These are phyloP conservation scores for Fringilla coelebs DNA, from an alignment of 2,797 vertebrate genomes.

Conservation along the genomic window DNA sequence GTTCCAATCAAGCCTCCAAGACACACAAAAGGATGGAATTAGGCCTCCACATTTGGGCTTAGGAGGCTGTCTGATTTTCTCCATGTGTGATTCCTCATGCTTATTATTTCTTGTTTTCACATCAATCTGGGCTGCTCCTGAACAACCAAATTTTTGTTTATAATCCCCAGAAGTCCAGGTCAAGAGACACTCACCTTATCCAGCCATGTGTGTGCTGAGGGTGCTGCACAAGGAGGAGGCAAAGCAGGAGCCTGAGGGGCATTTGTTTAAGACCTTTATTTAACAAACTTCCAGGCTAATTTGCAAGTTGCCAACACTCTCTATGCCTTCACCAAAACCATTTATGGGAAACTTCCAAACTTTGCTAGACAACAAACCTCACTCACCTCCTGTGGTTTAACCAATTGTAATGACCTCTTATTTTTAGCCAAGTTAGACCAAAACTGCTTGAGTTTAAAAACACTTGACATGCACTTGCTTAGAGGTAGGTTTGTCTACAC, in stretches of 20 bases:
- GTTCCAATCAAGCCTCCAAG: not conserved
- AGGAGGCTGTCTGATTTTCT: not conserved
- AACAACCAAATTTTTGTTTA: not conserved
- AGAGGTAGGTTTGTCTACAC: not conserved
- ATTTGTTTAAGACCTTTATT: conserved; percentile 47
- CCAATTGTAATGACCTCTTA: not conserved
- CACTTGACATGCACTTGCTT: not conserved
- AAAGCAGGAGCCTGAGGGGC: not conserved
- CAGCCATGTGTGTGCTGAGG: not conserved
- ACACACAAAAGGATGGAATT: not conserved
- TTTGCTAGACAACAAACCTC: not conserved
- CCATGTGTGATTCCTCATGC: not conserved
- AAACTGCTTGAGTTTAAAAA: not conserved
- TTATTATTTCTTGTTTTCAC: not conserved
- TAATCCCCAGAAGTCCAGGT: not conserved
- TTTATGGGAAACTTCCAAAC: not conserved
- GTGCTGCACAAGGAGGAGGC: not conserved
- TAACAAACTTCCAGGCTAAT: conserved; percentile 21
- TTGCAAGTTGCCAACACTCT: not conserved
- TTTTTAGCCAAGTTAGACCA: not conserved
- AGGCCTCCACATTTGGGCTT: not conserved
- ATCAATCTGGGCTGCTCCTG: not conserved
- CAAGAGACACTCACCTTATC: not conserved
- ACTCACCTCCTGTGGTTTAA: not conserved
- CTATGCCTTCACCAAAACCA: not conserved